Evolutionary conservation across 2,113 vertebrate species (phyloP).

Genomic region (Urocynchramus pylzowi): DNA sequence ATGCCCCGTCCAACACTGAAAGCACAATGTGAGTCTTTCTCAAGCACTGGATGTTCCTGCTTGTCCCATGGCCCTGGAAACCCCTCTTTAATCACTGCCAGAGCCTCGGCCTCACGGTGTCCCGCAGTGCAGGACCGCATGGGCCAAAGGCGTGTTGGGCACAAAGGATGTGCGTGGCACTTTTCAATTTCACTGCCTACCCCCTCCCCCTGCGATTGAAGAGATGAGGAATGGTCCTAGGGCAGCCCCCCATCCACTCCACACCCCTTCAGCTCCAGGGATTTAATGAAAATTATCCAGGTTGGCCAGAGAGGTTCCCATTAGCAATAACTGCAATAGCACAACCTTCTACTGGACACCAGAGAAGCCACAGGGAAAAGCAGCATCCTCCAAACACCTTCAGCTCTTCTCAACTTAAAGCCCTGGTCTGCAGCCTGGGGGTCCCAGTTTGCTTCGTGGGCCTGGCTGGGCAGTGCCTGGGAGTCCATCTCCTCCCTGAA

Average conservation of each 20-base stretch:
- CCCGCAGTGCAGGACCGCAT: rapidly evolving
- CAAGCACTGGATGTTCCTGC: conserved; percentile 7
- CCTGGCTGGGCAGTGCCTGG: not conserved
- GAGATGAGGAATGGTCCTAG: not conserved
- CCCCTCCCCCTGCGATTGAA: rapidly evolving
- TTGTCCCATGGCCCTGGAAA: not conserved
- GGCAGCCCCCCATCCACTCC: not conserved
- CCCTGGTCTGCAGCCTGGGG: not conserved
- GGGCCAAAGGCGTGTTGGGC: not conserved
- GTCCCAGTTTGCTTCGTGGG: rapidly evolving
- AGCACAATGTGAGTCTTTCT: conserved; percentile 6
- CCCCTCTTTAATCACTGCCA: conserved; percentile 18
- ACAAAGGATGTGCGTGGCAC: not conserved
- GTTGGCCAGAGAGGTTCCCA: not conserved
- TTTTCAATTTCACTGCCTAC: not conserved
- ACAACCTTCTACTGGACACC: not conserved
- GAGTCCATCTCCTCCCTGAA: not conserved
- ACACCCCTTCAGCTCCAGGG: not conserved
- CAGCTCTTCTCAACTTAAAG: not conserved
- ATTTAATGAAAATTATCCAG: not conserved
- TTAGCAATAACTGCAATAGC: not conserved
- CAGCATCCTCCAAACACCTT: not conserved
- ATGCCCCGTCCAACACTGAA: not conserved
- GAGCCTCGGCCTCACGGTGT: not conserved
- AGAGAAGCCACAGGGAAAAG: not conserved